phyloP scores from a whole-genome alignment of 2,888 invertebrate species.

The Hirtodrosophila duncani region DNA sequence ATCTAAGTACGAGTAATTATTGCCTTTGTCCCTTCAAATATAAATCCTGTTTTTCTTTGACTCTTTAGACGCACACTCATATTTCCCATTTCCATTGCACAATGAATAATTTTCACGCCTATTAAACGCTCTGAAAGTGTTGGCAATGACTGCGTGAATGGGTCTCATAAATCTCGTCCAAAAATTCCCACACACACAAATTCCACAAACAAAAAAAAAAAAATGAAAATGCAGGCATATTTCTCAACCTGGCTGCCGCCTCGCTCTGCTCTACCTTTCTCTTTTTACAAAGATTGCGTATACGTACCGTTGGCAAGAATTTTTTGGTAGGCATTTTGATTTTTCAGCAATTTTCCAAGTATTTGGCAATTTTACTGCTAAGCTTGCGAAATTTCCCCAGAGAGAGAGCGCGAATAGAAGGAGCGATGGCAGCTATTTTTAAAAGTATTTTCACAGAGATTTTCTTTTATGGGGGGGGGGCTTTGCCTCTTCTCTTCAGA shows the following conservation, averaged over 20 bases:
- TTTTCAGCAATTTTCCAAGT: conserved; percentile 47
- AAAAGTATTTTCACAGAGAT: conserved; percentile 41
- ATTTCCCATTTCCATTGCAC: conserved; percentile 5
- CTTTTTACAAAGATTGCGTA: conserved; percentile 24
- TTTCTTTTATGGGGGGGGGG: conserved; percentile 21
- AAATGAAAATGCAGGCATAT: not conserved
- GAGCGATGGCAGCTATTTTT: conserved; percentile 33
- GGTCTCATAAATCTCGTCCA: conserved; percentile 20
- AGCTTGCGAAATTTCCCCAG: conserved; percentile 69
- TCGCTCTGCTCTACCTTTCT: no score
- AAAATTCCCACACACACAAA: conserved; percentile 10
- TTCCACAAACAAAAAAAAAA: conserved; percentile 1
- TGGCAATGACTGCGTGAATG: conserved; percentile 1
- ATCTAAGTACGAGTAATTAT: no score
- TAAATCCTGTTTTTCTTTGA: no score
- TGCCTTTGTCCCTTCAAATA: no score
- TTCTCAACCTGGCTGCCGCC: conserved; percentile 1
- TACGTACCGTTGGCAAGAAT: conserved; percentile 5
- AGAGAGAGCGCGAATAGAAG: no score
- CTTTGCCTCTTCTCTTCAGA: not conserved
- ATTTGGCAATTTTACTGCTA: conserved; percentile 18
- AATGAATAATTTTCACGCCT: conserved; percentile 8
- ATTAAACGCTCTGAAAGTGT: not conserved
- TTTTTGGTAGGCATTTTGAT: conserved; percentile 23
- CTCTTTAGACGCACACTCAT: no score